Base-by-base conservation (phyloP, 2,797 vertebrate species). In the Thalassophryne amazonica region DNA sequence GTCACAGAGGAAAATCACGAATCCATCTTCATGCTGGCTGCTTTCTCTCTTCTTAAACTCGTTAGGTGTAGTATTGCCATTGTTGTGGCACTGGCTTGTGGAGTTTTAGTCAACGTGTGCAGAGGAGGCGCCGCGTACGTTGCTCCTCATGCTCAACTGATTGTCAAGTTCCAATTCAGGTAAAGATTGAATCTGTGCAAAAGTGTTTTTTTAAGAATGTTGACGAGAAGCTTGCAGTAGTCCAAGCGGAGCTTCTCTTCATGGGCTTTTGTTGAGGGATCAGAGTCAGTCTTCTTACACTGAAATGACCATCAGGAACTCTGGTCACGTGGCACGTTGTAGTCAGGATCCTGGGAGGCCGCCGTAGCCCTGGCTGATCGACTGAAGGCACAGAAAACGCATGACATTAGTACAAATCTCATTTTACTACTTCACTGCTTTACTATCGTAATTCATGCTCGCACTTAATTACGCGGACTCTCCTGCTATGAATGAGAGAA, bases 301-400 rank as follows among this genome's bases (percentile, higher is more conserved):
- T 32, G 43, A 63, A 55, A 69, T 82, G 80, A 82, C 80, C 84
- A 70, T 87, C 85, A 85, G 59, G 73, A 78, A 31, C 73, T 86
- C 81, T 76, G 70, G 71, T 84, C 80, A 69, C 73, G 38, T 76
- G 22, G 78, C 64, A 60, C 72, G 3, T 65, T 69, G 74, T 74
- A 86, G 87, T 91, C 90, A 91, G 85, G 89, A 90, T 88, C 90
- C 87, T 55, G 86, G 81, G 79, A 78, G 86, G 36, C 82, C 78
- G 41, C 87, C 88, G 67, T 90, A 91, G 45, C 66, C 74, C 56
- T 89, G 88, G 85, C 65, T 85, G 86, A 87, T 80, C 81, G 90
- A 88, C 84, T 89, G 83, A 68, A 61, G 61, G 60, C 71, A 81
- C 61, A 86, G 47, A 85, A 66, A 76, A 73, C 35, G 60, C 20